Evolutionary conservation across 2,888 invertebrate species (phyloP).

Genomic region (Nomada ruficornis): DNA sequence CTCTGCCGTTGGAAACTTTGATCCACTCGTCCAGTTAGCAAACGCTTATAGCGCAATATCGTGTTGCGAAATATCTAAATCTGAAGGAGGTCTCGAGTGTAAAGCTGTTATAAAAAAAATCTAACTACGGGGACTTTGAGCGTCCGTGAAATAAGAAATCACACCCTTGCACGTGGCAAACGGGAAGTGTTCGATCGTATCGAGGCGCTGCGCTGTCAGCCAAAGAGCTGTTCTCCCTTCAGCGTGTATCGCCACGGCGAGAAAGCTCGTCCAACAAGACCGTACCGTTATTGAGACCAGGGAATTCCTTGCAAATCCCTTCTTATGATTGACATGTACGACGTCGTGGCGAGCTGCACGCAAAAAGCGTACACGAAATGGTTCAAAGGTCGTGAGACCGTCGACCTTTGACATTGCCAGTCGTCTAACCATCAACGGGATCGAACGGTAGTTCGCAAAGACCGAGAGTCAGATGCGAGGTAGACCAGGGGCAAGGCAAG

Average conservation of each 20-base stretch:
- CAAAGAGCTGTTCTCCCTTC: slow-evolving; percentile 20
- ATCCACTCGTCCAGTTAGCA: no score
- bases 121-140: no score
- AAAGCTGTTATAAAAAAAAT: background rate
- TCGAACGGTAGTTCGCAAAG: slow-evolving; percentile 66
- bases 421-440: slow-evolving; percentile 64
- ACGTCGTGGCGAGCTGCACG: slow-evolving; percentile 49
- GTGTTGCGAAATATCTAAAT: no score
- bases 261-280: slow-evolving; percentile 40
- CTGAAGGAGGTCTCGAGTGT: background rate
- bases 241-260: slow-evolving; percentile 10
- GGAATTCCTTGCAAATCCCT: slow-evolving; percentile 49
- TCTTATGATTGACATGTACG: slow-evolving; percentile 57
- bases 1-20: no score
- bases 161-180: slow-evolving; percentile 2
- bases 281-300: slow-evolving; percentile 46
- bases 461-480: slow-evolving; percentile 61
- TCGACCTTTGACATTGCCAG: slow-evolving; percentile 72
- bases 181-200: slow-evolving; percentile 20
- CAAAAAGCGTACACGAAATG: slow-evolving; percentile 69
- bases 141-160: slow-evolving; percentile 14
- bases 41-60: no score
- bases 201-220: background rate
- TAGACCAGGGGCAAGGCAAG: slow-evolving; percentile 30
- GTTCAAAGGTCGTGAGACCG: slow-evolving; percentile 73